These are phyloP conservation scores for Caenorhabditis sp. DNA, from an alignment of 2,888 invertebrate genomes.

Conservation along the genomic window DNA sequence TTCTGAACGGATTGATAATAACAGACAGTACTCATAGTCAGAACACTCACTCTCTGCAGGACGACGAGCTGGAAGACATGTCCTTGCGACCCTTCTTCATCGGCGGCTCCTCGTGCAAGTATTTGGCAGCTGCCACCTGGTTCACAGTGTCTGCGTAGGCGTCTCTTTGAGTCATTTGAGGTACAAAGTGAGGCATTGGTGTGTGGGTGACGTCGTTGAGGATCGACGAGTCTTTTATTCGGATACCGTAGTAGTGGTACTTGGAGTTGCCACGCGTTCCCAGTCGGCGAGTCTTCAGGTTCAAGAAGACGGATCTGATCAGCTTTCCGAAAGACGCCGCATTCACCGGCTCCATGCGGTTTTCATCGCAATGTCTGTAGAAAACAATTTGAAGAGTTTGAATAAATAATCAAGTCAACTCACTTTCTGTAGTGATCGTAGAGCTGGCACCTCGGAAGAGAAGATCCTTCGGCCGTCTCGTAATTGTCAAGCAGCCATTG, in stretches of 20 bases:
- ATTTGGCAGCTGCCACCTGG: conserved; percentile 26
- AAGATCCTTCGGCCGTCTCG: conserved; percentile 95
- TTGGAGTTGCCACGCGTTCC: conserved; percentile 85
- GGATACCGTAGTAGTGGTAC: conserved; percentile 99
- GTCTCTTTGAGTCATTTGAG: conserved; percentile 25
- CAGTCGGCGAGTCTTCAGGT: conserved; percentile 91
- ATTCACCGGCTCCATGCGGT: conserved; percentile 97
- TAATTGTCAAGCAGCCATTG: conserved; percentile 98
- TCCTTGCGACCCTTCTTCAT: conserved; percentile 11
- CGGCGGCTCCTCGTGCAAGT: conserved; percentile 6
- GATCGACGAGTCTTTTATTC: conserved; percentile 79
- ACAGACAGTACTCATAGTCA: not conserved
- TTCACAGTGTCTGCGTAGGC: conserved; percentile 46
- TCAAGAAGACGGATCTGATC: conserved; percentile 96
- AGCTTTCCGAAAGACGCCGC: conserved; percentile 99
- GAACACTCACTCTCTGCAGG: conserved; percentile 43
- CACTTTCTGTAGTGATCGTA: conserved; percentile 91
- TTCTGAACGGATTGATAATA: conserved; percentile 28
- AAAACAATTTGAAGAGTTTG: too few species aligned
- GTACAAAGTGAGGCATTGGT: too few species aligned
- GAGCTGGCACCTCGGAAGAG: conserved; percentile 92
- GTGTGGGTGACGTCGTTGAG: not conserved
- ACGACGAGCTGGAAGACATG: conserved; percentile 34
- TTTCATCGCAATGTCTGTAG: conserved; percentile 85
- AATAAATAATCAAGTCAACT: too few species aligned